Percentiles rank a stretch among this genome's conserved stretches.
These are phyloP conservation scores for Aphrocallistes beatrix DNA, from an alignment of 37 sponge, comb jelly and placozoan genomes.

Conservation along the genomic window DNA sequence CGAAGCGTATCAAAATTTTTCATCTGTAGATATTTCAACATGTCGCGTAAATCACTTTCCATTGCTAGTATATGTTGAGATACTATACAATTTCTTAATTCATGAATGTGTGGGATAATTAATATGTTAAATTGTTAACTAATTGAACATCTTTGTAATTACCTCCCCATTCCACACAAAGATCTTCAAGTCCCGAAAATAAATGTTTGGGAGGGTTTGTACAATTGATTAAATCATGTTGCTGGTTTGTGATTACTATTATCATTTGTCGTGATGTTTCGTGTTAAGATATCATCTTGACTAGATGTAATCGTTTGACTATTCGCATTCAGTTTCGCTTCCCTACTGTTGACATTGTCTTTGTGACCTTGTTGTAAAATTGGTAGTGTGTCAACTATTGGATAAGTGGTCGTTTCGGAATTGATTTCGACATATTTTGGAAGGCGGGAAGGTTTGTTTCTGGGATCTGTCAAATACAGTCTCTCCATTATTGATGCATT, in stretches of 20 bases:
- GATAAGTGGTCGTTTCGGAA: not conserved
- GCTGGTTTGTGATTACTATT: not conserved
- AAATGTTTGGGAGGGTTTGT: not conserved
- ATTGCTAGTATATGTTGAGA: not conserved
- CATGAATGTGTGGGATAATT: not conserved
- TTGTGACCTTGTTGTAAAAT: not conserved
- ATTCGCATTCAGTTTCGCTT: not conserved
- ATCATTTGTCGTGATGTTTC: not conserved
- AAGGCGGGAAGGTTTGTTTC: not conserved
- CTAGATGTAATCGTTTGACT: not conserved
- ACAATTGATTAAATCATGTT: not conserved
- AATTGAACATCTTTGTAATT: not conserved
- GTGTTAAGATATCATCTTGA: not conserved
- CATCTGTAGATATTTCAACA: not conserved
- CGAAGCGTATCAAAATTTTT: not conserved
- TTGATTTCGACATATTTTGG: not conserved
- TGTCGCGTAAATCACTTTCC: not conserved
- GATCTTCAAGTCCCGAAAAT: not conserved
- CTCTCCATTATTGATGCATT: not conserved
- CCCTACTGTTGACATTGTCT: not conserved
- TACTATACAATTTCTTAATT: not conserved
- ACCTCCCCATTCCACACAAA: not conserved
- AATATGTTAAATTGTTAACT: not conserved
- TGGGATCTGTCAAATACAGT: not conserved
- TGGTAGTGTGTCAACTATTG: not conserved